phyloP scores from a whole-genome alignment of 2,888 invertebrate species.

The Timema cristinae region DNA sequence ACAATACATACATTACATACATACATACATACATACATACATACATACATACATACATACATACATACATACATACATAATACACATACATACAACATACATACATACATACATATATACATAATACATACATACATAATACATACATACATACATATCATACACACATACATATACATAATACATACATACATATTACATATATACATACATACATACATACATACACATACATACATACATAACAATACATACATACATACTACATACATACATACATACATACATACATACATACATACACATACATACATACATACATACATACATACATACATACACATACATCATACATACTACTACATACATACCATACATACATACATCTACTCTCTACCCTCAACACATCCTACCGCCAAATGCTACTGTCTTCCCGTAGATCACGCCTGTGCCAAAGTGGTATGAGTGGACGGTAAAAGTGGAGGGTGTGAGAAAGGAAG shows the following conservation, averaged over 20 bases:
- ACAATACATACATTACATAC: conserved; percentile 17
- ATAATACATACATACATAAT: no score
- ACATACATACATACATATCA: no score
- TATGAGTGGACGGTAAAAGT: no score
- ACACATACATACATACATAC: no score
- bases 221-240: not conserved
- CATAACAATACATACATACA: not conserved
- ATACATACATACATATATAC: no score
- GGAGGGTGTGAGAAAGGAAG: no score
- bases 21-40: conserved; percentile 17
- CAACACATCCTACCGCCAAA: not conserved
- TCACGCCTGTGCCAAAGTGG: no score
- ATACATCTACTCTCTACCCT: not conserved
- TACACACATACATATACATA: no score
- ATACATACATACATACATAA: no score
- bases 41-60: not conserved
- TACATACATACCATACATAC: no score
- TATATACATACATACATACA: not conserved
- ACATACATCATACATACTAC: not conserved
- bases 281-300: no score
- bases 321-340: no score
- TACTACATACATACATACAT: not conserved
- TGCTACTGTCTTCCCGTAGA: not conserved
- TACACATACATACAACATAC: not conserved
- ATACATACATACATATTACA: not conserved